Conservation (phyloP, 2,797 vertebrate species). For the Sebastolobus altivelis region DNA sequence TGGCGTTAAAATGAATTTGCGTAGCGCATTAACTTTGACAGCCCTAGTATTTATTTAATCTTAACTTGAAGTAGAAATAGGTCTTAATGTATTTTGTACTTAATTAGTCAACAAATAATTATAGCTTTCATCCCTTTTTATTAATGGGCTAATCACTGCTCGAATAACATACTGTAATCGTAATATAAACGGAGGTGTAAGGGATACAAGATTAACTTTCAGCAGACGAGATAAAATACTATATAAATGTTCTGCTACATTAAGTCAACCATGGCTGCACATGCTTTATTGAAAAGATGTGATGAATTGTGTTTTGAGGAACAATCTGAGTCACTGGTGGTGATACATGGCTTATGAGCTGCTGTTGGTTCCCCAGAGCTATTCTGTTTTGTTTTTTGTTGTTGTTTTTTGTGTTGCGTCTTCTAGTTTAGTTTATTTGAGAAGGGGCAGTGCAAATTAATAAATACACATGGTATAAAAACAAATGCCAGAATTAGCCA, state of each 20-base stretch:
- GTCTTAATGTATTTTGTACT: neutral
- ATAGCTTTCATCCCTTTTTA: neutral
- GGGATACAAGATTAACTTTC: conserved; percentile 1
- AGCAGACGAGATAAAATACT: conserved; percentile 1
- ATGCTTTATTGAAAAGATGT: conserved; percentile 14
- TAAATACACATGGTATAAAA: neutral
- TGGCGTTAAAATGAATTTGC: too few species aligned
- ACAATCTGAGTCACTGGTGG: neutral
- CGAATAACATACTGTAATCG: neutral
- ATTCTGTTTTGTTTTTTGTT: neutral
- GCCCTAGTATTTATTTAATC: neutral
- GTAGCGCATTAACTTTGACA: too few species aligned
- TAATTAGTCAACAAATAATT: neutral
- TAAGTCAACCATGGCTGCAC: neutral
- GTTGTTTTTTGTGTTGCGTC: neutral
- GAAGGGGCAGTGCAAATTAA: neutral
- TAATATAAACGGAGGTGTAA: neutral
- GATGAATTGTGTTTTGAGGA: neutral
- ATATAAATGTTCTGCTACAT: neutral
- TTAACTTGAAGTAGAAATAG: neutral
- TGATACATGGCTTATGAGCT: conserved; percentile 3
- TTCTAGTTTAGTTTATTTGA: neutral
- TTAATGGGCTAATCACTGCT: neutral
- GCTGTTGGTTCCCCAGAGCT: neutral
- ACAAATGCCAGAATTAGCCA: neutral